Conservation (phyloP, 2,888 invertebrate genomes). For the Rhagonycha fulva region DNA sequence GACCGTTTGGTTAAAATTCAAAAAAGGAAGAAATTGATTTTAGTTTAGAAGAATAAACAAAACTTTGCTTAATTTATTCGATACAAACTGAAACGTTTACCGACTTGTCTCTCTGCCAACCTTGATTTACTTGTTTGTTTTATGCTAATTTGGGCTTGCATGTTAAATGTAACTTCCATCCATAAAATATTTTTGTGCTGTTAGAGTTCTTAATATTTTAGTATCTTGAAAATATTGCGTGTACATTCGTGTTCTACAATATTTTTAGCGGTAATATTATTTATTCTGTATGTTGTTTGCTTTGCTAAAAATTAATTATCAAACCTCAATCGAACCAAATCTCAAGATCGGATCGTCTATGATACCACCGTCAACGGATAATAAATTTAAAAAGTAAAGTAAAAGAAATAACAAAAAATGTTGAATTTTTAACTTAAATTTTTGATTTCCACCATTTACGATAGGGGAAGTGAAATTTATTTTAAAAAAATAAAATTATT, state of each 20-base stretch:
- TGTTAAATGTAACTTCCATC: slow-evolving; percentile 37
- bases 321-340: background rate
- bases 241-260: slow-evolving; percentile 23
- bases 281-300: slow-evolving; percentile 9
- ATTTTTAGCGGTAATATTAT: slow-evolving; percentile 24
- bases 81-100: slow-evolving; percentile 24
- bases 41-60: slow-evolving; percentile 28
- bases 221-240: slow-evolving; percentile 30
- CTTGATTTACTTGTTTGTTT: slow-evolving; percentile 44
- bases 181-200: slow-evolving; percentile 33
- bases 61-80: slow-evolving; percentile 29
- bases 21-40: slow-evolving; percentile 23
- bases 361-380: background rate
- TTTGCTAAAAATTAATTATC: background rate
- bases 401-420: too few relatives aligned
- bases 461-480: too few relatives aligned
- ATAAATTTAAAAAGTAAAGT: background rate
- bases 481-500: too few relatives aligned
- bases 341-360: background rate
- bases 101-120: slow-evolving; percentile 30
- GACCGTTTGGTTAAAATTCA: slow-evolving; percentile 32
- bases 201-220: slow-evolving; percentile 29
- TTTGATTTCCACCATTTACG: too few relatives aligned
- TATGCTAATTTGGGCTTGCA: slow-evolving; percentile 41
- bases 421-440: too few relatives aligned